phyloP scores from a whole-genome alignment of 2,888 invertebrate genomes.

The Harmothoe impar region DNA sequence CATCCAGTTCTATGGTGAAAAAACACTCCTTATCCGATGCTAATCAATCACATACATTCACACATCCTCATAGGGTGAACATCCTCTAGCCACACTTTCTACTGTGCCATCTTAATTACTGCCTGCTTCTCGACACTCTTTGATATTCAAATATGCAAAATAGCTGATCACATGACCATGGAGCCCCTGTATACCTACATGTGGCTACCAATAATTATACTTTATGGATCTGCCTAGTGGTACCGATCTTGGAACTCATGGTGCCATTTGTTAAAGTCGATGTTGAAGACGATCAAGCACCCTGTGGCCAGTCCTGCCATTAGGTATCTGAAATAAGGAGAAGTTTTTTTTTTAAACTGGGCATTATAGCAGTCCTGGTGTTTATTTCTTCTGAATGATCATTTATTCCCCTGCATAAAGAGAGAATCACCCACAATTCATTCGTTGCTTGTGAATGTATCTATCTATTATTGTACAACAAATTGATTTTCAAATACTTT shows the following conservation, averaged over 20 bases:
- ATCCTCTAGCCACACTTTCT: not conserved
- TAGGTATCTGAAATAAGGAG: constrained; percentile 92
- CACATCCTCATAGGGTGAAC: not conserved
- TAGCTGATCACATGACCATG: constrained; percentile 28
- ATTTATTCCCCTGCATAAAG: too few relatives aligned
- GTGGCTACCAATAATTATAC: not conserved
- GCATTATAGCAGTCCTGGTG: not conserved
- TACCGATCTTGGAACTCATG: constrained; percentile 83
- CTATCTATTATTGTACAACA: too few relatives aligned
- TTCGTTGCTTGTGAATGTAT: too few relatives aligned
- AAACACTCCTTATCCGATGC: not conserved
- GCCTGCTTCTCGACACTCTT: not conserved
- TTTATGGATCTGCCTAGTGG: constrained; percentile 55
- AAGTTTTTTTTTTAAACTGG: constrained; percentile 12
- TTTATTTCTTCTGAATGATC: not conserved
- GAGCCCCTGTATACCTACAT: not conserved
- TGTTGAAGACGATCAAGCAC: constrained; percentile 99
- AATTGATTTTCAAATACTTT: too few relatives aligned
- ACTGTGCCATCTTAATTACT: not conserved
- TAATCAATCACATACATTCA: not conserved
- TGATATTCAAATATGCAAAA: constrained; percentile 6
- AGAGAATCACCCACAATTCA: too few relatives aligned
- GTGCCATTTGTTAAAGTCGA: constrained; percentile 94
- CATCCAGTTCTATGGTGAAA: not conserved
- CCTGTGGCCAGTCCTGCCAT: constrained; percentile 98